phyloP scores from a whole-genome alignment of 53 echinoderm and acorn worm genomes.

The Paracentrotus lividus region DNA sequence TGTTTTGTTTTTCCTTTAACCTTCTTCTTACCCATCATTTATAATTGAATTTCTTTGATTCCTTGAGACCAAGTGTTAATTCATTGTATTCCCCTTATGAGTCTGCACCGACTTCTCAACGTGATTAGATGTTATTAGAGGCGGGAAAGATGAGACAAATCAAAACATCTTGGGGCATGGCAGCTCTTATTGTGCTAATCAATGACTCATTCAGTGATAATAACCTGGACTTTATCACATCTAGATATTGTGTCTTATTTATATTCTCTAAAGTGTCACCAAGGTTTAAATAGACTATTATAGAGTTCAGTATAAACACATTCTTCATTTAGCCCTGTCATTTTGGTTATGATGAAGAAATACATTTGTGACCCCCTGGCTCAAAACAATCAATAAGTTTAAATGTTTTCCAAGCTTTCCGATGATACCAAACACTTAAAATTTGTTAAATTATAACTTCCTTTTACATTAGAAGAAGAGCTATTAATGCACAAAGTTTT shows the following conservation, averaged over 20 bases:
- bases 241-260: not conserved
- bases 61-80: slow-evolving; percentile 30
- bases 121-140: slow-evolving; percentile 14
- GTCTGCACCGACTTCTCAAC: not conserved
- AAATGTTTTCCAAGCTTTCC: no score
- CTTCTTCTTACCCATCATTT: not conserved
- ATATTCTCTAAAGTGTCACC: not conserved
- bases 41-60: slow-evolving; percentile 21
- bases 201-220: slow-evolving; percentile 26
- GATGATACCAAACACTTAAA: no score
- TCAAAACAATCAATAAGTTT: no score
- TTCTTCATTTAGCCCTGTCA: not conserved
- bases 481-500: no score
- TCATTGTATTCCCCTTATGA: not conserved
- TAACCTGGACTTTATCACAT: not conserved
- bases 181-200: slow-evolving; percentile 9
- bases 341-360: not conserved
- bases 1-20: not conserved
- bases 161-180: slow-evolving; percentile 5
- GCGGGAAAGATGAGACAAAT: slow-evolving; percentile 48
- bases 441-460: no score
- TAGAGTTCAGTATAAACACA: not conserved
- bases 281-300: not conserved
- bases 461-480: no score
- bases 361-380: no score